phyloP scores from a whole-genome alignment of 2,113 vertebrate genomes.

The Triplophysa dalaica region DNA sequence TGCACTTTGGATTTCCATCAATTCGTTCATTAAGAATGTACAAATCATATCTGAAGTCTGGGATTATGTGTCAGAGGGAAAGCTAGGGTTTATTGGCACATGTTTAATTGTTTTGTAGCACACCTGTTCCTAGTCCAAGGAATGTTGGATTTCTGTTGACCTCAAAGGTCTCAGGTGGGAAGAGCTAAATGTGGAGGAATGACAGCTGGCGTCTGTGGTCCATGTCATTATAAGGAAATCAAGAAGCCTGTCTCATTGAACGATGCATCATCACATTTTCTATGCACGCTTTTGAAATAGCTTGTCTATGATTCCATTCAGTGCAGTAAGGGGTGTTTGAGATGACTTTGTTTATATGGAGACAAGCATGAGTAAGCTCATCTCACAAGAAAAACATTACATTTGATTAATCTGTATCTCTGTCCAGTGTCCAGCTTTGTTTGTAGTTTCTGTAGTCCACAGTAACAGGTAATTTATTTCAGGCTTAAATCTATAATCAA shows the following conservation, averaged over 20 bases:
- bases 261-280: not conserved
- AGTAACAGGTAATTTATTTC: not conserved
- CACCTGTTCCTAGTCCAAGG: slow-evolving; percentile 67
- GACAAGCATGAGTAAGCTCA: too few species aligned
- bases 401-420: too few species aligned
- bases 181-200: slow-evolving; percentile 30
- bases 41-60: not conserved
- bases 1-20: not conserved
- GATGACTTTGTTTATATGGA: too few species aligned
- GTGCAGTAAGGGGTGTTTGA: too few species aligned
- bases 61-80: too few species aligned
- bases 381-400: too few species aligned
- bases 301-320: not conserved
- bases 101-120: slow-evolving; percentile 49
- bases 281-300: not conserved
- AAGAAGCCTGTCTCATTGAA: not conserved
- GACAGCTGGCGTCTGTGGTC: not conserved
- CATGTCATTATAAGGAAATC: not conserved
- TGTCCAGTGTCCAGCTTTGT: too few species aligned
- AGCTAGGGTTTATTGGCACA: slow-evolving; percentile 26
- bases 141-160: slow-evolving; percentile 60
- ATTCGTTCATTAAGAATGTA: not conserved
- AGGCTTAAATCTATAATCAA: slow-evolving; percentile 36
- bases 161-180: slow-evolving; percentile 60
- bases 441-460: too few species aligned